Evolutionary conservation across 2,113 vertebrate species (phyloP).

Genomic region (Thamnaconus septentrionalis): DNA sequence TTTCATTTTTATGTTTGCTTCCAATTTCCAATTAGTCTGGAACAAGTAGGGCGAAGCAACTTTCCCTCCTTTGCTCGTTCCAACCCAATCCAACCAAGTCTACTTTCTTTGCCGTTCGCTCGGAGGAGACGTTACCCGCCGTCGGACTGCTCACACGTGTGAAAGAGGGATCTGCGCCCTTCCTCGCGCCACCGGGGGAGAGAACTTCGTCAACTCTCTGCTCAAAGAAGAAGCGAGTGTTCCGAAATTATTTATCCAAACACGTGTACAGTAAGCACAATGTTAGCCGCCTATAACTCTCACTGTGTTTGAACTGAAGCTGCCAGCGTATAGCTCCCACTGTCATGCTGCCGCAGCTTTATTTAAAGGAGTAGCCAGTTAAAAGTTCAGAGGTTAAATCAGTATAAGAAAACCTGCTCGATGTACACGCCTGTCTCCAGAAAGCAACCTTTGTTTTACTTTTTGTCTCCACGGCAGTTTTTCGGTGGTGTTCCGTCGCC

Average conservation of each 20-base stretch:
- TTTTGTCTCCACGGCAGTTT: conserved; percentile 5
- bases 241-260: conserved; percentile 31
- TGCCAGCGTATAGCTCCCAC: conserved; percentile 33
- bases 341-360: conserved; percentile 37
- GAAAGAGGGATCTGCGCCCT: conserved; percentile 9
- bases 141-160: conserved; percentile 14
- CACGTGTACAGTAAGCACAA: conserved; percentile 58
- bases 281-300: conserved; percentile 35
- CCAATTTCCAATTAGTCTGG: too few relatives aligned
- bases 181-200: conserved; percentile 1
- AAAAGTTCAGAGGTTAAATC: too few relatives aligned
- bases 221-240: conserved; percentile 20
- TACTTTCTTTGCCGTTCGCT: neutral
- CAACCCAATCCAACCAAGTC: conserved; percentile 3
- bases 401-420: too few relatives aligned
- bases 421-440: neutral
- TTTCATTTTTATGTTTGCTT: neutral
- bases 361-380: conserved; percentile 4
- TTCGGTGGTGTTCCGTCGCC: conserved; percentile 9
- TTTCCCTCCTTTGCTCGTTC: too few relatives aligned
- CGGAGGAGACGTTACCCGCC: neutral
- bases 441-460: conserved; percentile 34
- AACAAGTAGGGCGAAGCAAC: conserved; percentile 12
- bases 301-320: conserved; percentile 35
- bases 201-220: conserved; percentile 17